A percentile compares a stretch with the other conserved stretches of the same genome.
These are phyloP conservation scores for Amiota minor DNA, from an alignment of 2,888 invertebrate genomes.

Conservation along the genomic window DNA sequence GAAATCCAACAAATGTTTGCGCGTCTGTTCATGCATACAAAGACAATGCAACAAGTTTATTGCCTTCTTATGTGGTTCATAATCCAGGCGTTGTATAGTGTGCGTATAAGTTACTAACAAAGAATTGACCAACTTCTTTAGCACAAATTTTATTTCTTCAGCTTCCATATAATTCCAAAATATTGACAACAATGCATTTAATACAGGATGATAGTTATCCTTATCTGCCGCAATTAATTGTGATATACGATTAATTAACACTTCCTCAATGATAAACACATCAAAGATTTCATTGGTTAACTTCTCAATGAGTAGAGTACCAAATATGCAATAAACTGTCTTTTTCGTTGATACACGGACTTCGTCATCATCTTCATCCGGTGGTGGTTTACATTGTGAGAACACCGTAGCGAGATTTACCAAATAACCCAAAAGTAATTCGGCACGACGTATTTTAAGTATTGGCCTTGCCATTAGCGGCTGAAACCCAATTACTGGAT, in stretches of 20 bases:
- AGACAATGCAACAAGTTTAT: constrained; percentile 74
- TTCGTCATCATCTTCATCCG: constrained; percentile 41
- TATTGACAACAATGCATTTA: constrained; percentile 67
- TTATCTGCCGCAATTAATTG: constrained; percentile 56
- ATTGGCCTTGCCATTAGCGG: constrained; percentile 77
- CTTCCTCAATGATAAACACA: constrained; percentile 81
- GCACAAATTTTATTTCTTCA: constrained; percentile 68
- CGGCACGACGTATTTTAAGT: constrained; percentile 61
- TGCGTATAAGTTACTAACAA: constrained; percentile 65
- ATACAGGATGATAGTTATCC: constrained; percentile 62
- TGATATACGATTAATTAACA: constrained; percentile 76
- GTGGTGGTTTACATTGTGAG: constrained; percentile 62
- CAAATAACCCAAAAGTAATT: constrained; percentile 66
- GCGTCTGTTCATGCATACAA: constrained; percentile 74
- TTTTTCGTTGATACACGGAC: constrained; percentile 67
- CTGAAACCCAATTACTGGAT: constrained; percentile 80
- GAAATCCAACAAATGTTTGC: constrained; percentile 75
- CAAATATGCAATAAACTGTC: constrained; percentile 76
- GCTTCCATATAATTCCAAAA: constrained; percentile 72
- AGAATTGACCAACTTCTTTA: constrained; percentile 68
- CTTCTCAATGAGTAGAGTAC: constrained; percentile 77
- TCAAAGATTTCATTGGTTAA: constrained; percentile 78
- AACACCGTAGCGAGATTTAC: constrained; percentile 68
- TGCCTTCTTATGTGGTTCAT: constrained; percentile 73
- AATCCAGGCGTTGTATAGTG: constrained; percentile 68